Conservation (phyloP, 2,113 vertebrate species). For the Gambusia affinis region DNA sequence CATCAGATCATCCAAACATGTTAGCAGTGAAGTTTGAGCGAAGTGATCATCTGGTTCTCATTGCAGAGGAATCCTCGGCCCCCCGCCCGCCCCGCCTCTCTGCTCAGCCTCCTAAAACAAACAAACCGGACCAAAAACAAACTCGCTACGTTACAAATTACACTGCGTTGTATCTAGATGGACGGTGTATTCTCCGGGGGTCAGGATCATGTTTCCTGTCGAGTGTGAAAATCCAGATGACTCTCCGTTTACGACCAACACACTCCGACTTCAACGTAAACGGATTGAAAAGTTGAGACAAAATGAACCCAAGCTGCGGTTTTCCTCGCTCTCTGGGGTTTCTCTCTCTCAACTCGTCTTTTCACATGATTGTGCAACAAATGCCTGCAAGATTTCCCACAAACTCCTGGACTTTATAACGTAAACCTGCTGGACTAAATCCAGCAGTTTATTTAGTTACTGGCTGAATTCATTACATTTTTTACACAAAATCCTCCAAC, state of each 20-base stretch:
- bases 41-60: constrained; percentile 69
- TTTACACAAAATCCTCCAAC: too few relatives aligned
- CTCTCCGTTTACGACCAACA: not conserved
- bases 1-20: constrained; percentile 51
- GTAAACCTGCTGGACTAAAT: not conserved
- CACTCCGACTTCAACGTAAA: not conserved
- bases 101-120: not conserved
- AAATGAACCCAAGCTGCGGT: not conserved
- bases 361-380: too few relatives aligned
- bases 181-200: not conserved
- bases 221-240: not conserved
- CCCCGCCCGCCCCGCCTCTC: not conserved
- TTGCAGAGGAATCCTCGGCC: constrained; percentile 68
- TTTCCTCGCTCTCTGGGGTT: not conserved
- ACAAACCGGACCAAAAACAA: constrained; percentile 2
- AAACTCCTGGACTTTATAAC: not conserved
- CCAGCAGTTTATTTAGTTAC: too few relatives aligned
- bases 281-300: not conserved
- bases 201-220: not conserved
- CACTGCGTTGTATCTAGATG: not conserved
- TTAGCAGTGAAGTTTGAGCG: constrained; percentile 49
- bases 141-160: not conserved
- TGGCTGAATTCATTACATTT: too few relatives aligned
- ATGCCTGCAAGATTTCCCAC: too few relatives aligned
- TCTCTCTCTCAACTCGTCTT: not conserved